Conservation (phyloP, 2,888 invertebrate species). For the Halocaridina rubra region DNA sequence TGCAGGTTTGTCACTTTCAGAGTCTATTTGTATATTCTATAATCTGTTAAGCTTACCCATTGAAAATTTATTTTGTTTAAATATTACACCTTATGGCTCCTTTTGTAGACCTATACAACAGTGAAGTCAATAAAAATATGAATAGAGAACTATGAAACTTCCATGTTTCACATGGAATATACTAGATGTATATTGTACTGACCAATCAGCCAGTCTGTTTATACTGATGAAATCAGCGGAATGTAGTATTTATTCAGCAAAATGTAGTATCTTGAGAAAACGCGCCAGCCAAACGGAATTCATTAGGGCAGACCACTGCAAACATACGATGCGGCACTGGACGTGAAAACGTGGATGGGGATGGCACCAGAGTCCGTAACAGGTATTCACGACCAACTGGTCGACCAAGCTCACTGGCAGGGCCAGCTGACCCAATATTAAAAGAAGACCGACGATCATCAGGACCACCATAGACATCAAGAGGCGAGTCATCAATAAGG, state of each 20-base stretch:
- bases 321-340: conserved; percentile 77
- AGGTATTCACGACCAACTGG: conserved; percentile 74
- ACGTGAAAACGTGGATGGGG: conserved; percentile 75
- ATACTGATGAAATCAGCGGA: too few relatives aligned
- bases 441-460: conserved; percentile 65
- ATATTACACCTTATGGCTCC: too few relatives aligned
- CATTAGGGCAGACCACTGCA: conserved; percentile 77
- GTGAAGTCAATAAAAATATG: too few relatives aligned
- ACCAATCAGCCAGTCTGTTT: too few relatives aligned
- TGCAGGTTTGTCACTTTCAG: too few relatives aligned
- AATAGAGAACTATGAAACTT: too few relatives aligned
- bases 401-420: conserved; percentile 65
- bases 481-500: conserved; percentile 38
- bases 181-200: too few relatives aligned
- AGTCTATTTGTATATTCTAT: too few relatives aligned
- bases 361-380: conserved; percentile 73
- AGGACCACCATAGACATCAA: conserved; percentile 70
- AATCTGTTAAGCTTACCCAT: too few relatives aligned
- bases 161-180: too few relatives aligned
- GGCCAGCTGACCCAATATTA: not conserved
- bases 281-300: conserved; percentile 81
- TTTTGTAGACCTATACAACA: too few relatives aligned
- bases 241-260: conserved; percentile 20
- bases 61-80: too few relatives aligned
- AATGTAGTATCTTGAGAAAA: conserved; percentile 69